Base-by-base conservation (phyloP, 2,888 invertebrate genomes). In the Neria commutata region DNA sequence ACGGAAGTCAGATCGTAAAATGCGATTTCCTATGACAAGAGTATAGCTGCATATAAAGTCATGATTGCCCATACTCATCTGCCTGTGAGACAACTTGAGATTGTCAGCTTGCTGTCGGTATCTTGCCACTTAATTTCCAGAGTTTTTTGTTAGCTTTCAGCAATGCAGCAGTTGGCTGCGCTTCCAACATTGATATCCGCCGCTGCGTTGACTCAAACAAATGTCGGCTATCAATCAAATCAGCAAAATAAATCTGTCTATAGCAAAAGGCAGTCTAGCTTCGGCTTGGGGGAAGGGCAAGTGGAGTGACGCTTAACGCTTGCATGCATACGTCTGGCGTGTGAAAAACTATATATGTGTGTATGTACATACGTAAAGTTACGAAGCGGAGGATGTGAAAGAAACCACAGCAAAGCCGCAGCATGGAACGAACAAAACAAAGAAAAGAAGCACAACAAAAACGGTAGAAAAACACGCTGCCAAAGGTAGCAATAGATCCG, bases 181-280 rank as follows among this genome's bases (percentile, higher is more conserved):
- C 37, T 37, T 11, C n/a, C 37, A 37, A n/a, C n/a, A n/a, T 11
- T 6, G 37, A 37, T 37, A 37, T 37, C n/a, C 4, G n/a, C 37
- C 37, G n/a, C 37, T 37, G 37, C n/a, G n/a, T n/a, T 37, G 37
- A 37, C 37, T 37, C 37, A 37, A 14, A 37, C 37, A 37, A 8
- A 37, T 37, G 37, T 37, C 24, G 8, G n/a, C 51, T 37, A 53
- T 53, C 52, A 53, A 53, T 53, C 52, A 53, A 53, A 53, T n/a
- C 37, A n/a, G 37, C 16, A n/a, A n/a, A 37, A 37, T 37, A 37
- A 37, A 37, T 37, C 37, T 37, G 37, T 37, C 37, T 37, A 37
- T 37, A 8, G 4, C 14, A 37, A 8, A n/a, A n/a, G 37, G 6
- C 37, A 8, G 37, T n/a, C 37, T 6, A 37, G 4, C 29, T 29